Evolutionary conservation across 30 jellyfish, hydroid and myxozoan species (phyloP).

Genomic region (Nemopilema nomurai): DNA sequence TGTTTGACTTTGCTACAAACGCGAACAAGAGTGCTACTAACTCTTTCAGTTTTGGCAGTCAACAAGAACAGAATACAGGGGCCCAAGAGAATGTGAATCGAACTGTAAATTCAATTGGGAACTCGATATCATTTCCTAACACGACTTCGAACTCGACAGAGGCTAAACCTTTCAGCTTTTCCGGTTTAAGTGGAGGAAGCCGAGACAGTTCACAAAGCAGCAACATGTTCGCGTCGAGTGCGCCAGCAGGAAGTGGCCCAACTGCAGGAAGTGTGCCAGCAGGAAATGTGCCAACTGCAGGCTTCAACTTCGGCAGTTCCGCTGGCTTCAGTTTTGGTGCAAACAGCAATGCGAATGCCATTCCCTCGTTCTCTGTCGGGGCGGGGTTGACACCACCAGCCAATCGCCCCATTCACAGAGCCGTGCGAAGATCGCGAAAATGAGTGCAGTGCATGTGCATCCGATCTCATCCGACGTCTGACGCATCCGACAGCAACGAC

Average conservation of each 20-base stretch:
- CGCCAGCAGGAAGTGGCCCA: neutral
- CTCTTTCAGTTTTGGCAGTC: conserved; percentile 17
- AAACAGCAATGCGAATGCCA: neutral
- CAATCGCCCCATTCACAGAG: conserved; percentile 34
- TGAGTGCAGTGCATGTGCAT: neutral
- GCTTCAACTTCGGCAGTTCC: conserved; percentile 24
- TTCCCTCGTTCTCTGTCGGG: conserved; percentile 37
- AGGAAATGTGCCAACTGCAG: no score
- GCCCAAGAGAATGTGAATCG: neutral
- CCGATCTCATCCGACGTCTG: conserved; percentile 13
- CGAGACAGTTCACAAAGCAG: conserved; percentile 8
- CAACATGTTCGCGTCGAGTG: conserved; percentile 2
- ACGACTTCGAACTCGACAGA: conserved; percentile 14
- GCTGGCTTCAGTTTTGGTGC: conserved; percentile 50
- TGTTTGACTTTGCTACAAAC: conserved; percentile 8
- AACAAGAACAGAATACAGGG: neutral
- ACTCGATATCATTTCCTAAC: conserved; percentile 15
- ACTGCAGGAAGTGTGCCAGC: neutral
- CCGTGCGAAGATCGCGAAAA: conserved; percentile 51
- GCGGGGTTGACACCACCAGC: conserved; percentile 38
- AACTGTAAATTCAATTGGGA: conserved; percentile 12
- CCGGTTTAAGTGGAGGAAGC: neutral
- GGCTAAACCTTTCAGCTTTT: conserved; percentile 43
- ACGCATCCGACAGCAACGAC: conserved; percentile 3
- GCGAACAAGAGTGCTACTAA: neutral